These are phyloP conservation scores for Bugula neritina DNA, from an alignment of 2,888 invertebrate species.

Conservation along the genomic window DNA sequence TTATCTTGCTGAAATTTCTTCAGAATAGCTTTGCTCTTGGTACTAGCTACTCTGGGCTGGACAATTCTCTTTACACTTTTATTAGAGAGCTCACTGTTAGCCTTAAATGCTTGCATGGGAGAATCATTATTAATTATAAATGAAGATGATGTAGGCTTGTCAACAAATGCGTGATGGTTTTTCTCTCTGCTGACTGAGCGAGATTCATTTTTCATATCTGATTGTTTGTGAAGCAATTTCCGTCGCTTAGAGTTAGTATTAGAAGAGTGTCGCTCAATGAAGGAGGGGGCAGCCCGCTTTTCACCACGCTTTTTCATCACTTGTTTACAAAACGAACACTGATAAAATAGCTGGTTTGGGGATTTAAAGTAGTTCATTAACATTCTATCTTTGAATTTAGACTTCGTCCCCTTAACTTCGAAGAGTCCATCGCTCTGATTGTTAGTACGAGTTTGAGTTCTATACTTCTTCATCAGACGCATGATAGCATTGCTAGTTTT, in stretches of 20 bases:
- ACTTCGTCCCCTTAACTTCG: no score
- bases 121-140: neutral
- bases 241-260: neutral
- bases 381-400: neutral
- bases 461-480: neutral
- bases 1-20: constrained; percentile 5
- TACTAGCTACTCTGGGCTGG: neutral
- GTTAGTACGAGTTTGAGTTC: neutral
- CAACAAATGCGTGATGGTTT: no score
- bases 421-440: neutral
- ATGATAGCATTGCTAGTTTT: neutral
- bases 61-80: neutral
- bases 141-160: neutral
- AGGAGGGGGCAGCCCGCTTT: neutral
- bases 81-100: neutral
- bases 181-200: neutral
- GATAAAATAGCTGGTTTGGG: neutral
- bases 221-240: neutral
- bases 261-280: neutral
- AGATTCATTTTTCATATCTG: neutral
- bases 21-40: neutral
- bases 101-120: constrained; percentile 13
- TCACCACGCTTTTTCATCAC: neutral
- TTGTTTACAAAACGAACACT: neutral
- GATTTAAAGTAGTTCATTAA: neutral